Evolutionary conservation across 2,113 vertebrate species (phyloP).

Genomic region (Brachyhypopomus occidentalis): DNA sequence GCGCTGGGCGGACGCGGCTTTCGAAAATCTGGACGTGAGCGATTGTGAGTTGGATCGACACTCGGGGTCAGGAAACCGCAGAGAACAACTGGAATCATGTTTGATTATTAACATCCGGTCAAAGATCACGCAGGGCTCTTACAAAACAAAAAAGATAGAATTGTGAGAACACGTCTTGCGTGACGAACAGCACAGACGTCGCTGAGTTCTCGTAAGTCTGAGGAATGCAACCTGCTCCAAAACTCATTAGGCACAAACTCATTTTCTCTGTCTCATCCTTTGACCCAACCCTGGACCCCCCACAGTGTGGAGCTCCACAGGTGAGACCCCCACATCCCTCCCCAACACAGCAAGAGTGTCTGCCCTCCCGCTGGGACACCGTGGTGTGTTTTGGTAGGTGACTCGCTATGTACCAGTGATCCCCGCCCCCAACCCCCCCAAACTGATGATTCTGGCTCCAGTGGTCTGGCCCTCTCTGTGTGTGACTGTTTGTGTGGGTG

Average conservation of each 20-base stretch:
- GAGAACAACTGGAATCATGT: not conserved
- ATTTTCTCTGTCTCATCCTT: not conserved
- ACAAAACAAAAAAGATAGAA: not conserved
- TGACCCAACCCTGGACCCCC: too few relatives aligned
- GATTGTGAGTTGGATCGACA: not conserved
- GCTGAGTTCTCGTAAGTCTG: not conserved
- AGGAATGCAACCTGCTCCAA: not conserved
- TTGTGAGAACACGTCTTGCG: not conserved
- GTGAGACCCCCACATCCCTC: not conserved
- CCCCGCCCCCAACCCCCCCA: conserved; percentile 51
- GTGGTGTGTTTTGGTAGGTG: conserved; percentile 69
- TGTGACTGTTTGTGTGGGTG: conserved; percentile 42
- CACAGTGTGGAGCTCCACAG: not conserved
- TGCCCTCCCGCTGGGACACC: conserved; percentile 58
- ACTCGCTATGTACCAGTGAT: conserved; percentile 62
- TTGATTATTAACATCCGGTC: not conserved
- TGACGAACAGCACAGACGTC: not conserved
- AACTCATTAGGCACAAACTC: not conserved
- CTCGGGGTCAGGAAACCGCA: not conserved
- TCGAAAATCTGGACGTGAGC: not conserved
- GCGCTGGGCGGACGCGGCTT: too few relatives aligned
- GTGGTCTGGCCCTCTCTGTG: conserved; percentile 49
- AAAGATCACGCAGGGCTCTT: not conserved
- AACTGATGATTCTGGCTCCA: conserved; percentile 57
- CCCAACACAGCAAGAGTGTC: conserved; percentile 55